Evolutionary conservation across 1,140 invertebrate genomes (phyloP).

Genomic region (Ganaspis sp.): DNA sequence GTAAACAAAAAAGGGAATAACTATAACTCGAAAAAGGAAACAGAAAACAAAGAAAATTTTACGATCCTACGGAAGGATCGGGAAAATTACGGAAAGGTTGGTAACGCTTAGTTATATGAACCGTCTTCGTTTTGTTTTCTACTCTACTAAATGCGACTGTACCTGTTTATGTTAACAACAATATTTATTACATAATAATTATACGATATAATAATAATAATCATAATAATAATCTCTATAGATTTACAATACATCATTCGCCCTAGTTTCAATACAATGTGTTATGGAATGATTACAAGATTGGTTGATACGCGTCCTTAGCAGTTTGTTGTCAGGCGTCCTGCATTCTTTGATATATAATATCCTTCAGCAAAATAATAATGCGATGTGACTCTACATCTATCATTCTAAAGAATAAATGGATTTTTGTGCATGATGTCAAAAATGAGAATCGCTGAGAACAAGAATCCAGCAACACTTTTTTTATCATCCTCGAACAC

Average conservation of each 20-base stretch:
- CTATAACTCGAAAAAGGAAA: too few species aligned
- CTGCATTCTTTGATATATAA: slow-evolving; percentile 51
- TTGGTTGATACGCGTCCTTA: slow-evolving; percentile 68
- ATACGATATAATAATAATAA: slow-evolving; percentile 70
- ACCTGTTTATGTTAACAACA: slow-evolving; percentile 72
- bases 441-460: slow-evolving; percentile 15
- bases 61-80: too few species aligned
- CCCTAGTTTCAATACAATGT: slow-evolving; percentile 72
- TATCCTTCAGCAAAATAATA: slow-evolving; percentile 49
- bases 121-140: neutral
- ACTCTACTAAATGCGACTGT: neutral
- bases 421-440: slow-evolving; percentile 56
- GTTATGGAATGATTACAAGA: slow-evolving; percentile 75
- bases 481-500: too few species aligned
- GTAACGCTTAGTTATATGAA: too few species aligned
- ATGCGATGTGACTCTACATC: slow-evolving; percentile 48
- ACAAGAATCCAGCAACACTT: neutral
- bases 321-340: slow-evolving; percentile 42
- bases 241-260: slow-evolving; percentile 75
- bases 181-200: slow-evolving; percentile 78
- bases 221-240: slow-evolving; percentile 73
- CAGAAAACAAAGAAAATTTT: too few species aligned
- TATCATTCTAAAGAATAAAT: slow-evolving; percentile 44
- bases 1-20: too few species aligned
- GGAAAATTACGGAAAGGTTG: too few species aligned